Conservation (phyloP, 1,140 invertebrate species). For the Drosophila prosaltans region DNA sequence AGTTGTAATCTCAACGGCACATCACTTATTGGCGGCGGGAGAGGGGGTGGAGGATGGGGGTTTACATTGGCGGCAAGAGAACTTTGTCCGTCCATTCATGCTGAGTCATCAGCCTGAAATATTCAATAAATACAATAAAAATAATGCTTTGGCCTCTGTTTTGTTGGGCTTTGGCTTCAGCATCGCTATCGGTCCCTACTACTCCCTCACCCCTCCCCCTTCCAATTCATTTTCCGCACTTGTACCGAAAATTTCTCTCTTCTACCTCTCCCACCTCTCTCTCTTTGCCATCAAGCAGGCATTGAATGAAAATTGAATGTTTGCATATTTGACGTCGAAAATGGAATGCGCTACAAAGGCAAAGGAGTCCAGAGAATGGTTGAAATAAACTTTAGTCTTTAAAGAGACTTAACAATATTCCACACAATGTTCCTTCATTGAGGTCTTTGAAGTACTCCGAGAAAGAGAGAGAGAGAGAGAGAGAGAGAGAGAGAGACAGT, state of each 20-base stretch:
- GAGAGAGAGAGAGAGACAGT: background rate
- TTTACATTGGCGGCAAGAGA: no score
- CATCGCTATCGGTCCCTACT: background rate
- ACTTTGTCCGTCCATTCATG: constrained; percentile 18
- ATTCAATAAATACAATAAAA: constrained; percentile 80
- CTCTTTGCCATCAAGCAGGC: background rate
- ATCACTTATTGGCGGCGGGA: background rate
- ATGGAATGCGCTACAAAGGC: constrained; percentile 66
- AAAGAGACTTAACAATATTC: background rate
- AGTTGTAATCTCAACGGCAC: background rate
- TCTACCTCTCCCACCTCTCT: background rate
- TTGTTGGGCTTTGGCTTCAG: background rate
- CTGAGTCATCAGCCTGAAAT: constrained; percentile 71
- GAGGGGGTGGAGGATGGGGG: background rate
- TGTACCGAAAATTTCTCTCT: constrained; percentile 5
- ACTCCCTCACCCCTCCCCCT: no score
- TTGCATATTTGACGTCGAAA: constrained; percentile 71
- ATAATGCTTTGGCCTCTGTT: constrained; percentile 36
- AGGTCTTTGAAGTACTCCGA: background rate
- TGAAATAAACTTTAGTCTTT: constrained; percentile 16
- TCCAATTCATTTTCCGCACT: background rate
- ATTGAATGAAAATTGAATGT: constrained; percentile 66
- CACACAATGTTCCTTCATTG: background rate
- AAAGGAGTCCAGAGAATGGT: constrained; percentile 11
- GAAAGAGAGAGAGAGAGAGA: background rate